Base-by-base conservation (phyloP, 2,797 vertebrate species). In the Anabacerthia variegaticeps region DNA sequence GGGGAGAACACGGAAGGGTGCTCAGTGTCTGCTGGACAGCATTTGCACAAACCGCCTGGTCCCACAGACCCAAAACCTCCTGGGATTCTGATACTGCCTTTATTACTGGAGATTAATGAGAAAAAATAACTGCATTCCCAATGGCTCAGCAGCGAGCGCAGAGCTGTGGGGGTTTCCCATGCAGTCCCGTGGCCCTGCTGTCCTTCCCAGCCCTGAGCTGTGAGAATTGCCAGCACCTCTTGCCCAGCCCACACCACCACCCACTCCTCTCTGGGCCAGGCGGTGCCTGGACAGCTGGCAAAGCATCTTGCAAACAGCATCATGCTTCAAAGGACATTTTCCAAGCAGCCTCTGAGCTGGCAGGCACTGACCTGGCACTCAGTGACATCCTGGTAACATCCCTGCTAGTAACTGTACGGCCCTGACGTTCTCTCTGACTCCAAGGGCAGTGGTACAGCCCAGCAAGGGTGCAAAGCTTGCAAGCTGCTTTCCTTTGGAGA, bases 251-350 rank as follows among this genome's bases (percentile, higher is more conserved):
- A 6, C 5, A 1, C 39, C 18, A 21, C 48, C 28, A 6, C 27
- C 7, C 0, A 2, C 48, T 37, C 54, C 14, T 11, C 20, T n/a
- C 56, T 0, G 0, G 7, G 41, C 27, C 4, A 2, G 12, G 26
- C 20, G 18, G 17, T 37, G 52, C 36, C n/a, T 55, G 20, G 32
- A 10, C 2, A 2, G 52, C 39, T 4, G 14, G 26, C 49, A 89
- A 48, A 59, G 46, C 26, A 44, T 28, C 66, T 81, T 36, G 67
- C 58, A 41, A 36, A 21, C 43, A 69, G 32, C 75, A 82, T 36
- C 75, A n/a, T 0, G 0, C 43, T 12, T 76, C 48, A 32, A 5
- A 78, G 41, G 44, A 54, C 23, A 48, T 22, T 61, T 74, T 56
- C 48, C 51, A 34, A 83, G 56, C 76, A 72, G 36, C 30, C 39